Conservation (phyloP, 2,797 vertebrate species). For the Oceanodroma leucorhoa region DNA sequence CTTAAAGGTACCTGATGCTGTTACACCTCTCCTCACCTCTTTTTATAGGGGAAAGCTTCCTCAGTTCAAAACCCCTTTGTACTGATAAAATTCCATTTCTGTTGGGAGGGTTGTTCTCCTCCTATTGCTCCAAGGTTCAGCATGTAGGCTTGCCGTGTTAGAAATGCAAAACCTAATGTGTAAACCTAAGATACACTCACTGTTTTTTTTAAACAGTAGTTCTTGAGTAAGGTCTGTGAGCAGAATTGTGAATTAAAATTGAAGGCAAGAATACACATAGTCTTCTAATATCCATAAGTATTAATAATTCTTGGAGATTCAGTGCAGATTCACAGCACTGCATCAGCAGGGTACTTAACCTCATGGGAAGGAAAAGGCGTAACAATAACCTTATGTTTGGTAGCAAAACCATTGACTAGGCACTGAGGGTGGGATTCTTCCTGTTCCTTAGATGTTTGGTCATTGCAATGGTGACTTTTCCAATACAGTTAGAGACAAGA, state of each 20-base stretch:
- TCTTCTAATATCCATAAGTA: not conserved
- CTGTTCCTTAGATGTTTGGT: not conserved
- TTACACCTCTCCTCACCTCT: not conserved
- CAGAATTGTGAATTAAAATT: not conserved
- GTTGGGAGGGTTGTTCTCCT: not conserved
- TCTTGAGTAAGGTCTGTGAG: not conserved
- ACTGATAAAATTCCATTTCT: not conserved
- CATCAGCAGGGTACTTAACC: not conserved
- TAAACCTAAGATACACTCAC: not conserved
- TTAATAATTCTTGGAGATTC: not conserved
- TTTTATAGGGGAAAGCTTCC: not conserved
- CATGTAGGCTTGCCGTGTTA: not conserved
- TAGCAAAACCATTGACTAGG: not conserved
- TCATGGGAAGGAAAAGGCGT: rapidly evolving
- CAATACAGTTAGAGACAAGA: not conserved
- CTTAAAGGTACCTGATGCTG: not conserved
- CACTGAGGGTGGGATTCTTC: not conserved
- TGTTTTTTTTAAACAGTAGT: not conserved
- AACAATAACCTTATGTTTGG: not conserved
- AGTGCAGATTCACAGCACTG: not conserved
- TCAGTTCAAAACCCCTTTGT: not conserved
- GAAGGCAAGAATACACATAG: not conserved
- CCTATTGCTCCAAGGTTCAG: not conserved
- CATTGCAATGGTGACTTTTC: not conserved
- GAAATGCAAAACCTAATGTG: not conserved